Evolutionary conservation across 2,888 invertebrate species (phyloP).

Genomic region (Taenaris catops): DNA sequence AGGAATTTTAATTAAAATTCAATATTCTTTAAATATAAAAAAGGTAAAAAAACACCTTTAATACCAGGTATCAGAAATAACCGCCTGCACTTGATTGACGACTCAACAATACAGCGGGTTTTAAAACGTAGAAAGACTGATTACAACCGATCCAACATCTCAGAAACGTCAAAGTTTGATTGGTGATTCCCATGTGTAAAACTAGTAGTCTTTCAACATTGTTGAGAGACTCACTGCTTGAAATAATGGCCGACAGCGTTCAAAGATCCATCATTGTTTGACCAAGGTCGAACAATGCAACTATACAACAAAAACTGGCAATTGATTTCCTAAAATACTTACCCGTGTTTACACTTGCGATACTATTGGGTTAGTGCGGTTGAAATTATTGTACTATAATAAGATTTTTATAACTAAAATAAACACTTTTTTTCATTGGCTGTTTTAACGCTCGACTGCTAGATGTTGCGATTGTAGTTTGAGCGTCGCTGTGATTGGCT

Average conservation of each 20-base stretch:
- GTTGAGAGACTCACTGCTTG: slow-evolving; percentile 37
- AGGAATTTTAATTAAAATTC: slow-evolving; percentile 59
- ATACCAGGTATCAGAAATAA: slow-evolving; percentile 40
- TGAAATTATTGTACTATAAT: slow-evolving; percentile 66
- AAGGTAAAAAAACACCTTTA: slow-evolving; percentile 37
- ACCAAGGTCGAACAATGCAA: slow-evolving; percentile 50
- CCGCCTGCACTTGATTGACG: slow-evolving; percentile 58
- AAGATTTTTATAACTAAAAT: slow-evolving; percentile 69
- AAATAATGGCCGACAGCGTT: slow-evolving; percentile 33
- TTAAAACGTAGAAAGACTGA: slow-evolving; percentile 52
- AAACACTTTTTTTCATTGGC: too few relatives aligned
- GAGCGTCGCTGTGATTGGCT: too few relatives aligned
- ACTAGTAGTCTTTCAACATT: slow-evolving; percentile 60
- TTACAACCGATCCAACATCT: slow-evolving; percentile 48
- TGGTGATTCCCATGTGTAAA: slow-evolving; percentile 78
- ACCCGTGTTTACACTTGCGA: slow-evolving; percentile 26
- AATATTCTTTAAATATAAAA: slow-evolving; percentile 48
- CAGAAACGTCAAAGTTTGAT: slow-evolving; percentile 71
- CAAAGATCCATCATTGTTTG: slow-evolving; percentile 60
- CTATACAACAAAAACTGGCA: slow-evolving; percentile 43
- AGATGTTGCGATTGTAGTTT: too few relatives aligned
- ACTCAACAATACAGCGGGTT: slow-evolving; percentile 46
- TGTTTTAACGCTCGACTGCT: too few relatives aligned
- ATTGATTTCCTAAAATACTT: slow-evolving; percentile 29
- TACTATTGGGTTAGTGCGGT: slow-evolving; percentile 59